These are phyloP conservation scores for Misgurnus anguillicaudatus DNA, from an alignment of 2,113 vertebrate genomes.

Conservation along the genomic window DNA sequence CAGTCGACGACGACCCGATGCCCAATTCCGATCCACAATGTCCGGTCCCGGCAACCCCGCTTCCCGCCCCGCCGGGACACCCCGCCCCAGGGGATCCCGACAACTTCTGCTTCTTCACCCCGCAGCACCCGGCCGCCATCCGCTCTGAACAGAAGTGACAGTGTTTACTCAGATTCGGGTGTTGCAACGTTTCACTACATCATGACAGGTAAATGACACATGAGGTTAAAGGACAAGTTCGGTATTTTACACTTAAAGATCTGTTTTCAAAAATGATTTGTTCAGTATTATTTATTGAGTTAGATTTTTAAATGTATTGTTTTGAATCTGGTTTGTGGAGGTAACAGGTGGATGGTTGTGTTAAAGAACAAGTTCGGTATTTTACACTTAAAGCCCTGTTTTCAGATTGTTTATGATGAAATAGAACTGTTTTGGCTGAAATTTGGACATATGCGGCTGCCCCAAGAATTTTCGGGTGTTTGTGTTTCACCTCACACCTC, in stretches of 20 bases:
- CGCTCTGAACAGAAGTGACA: constrained; percentile 44
- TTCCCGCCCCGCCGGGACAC: constrained; percentile 82
- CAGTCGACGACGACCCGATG: constrained; percentile 82
- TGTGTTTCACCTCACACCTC: too few relatives aligned
- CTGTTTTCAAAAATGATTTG: too few relatives aligned
- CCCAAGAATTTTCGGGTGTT: too few relatives aligned
- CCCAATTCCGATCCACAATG: constrained; percentile 85
- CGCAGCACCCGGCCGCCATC: constrained; percentile 99
- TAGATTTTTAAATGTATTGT: neutral
- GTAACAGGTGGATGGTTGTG: neutral
- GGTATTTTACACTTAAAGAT: too few relatives aligned
- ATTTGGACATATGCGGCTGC: too few relatives aligned
- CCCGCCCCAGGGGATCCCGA: constrained; percentile 95
- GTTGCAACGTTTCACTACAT: constrained; percentile 40
- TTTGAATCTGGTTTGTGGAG: neutral
- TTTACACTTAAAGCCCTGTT: too few relatives aligned
- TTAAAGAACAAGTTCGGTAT: too few relatives aligned
- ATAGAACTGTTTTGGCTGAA: too few relatives aligned
- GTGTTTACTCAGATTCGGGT: constrained; percentile 32
- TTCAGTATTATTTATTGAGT: neutral
- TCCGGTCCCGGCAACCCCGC: constrained; percentile 83
- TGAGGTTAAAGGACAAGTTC: neutral
- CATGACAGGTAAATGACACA: neutral
- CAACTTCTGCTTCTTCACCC: constrained; percentile 99
- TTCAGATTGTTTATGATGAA: too few relatives aligned